These are phyloP conservation scores for Hemistola chrysoprasaria DNA, from an alignment of 2,888 invertebrate genomes.

Conservation along the genomic window DNA sequence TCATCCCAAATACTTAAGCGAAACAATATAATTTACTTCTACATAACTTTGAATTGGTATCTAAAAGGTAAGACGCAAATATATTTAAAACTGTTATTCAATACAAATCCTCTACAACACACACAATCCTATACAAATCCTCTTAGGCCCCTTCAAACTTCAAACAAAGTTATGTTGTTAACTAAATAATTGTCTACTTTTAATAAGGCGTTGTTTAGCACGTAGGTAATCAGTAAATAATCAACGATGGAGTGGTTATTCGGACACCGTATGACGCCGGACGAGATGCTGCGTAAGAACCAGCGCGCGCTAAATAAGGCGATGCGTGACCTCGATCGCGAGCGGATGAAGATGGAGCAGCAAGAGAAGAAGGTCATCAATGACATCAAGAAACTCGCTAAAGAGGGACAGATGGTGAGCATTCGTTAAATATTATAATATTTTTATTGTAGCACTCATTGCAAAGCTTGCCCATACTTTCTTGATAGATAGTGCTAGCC, in stretches of 20 bases:
- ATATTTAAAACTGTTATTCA: too few relatives aligned
- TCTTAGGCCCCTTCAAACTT: too few relatives aligned
- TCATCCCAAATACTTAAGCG: constrained; percentile 36
- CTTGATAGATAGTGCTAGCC: too few relatives aligned
- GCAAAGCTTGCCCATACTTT: too few relatives aligned
- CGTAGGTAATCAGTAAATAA: constrained; percentile 33
- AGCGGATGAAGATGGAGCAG: constrained; percentile 97
- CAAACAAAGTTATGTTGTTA: too few relatives aligned
- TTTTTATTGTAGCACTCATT: too few relatives aligned
- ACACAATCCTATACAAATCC: too few relatives aligned
- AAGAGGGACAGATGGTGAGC: constrained; percentile 98
- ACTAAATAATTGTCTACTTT: too few relatives aligned
- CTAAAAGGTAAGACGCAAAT: too few relatives aligned
- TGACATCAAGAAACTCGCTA: constrained; percentile 99
- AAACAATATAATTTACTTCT: background rate
- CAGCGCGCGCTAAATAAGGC: constrained; percentile 98
- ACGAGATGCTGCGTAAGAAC: constrained; percentile 99
- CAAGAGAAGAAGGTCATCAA: constrained; percentile 99
- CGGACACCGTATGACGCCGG: constrained; percentile 97
- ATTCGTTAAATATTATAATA: background rate
- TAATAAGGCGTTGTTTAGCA: background rate
- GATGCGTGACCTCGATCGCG: constrained; percentile 98
- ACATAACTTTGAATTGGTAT: too few relatives aligned
- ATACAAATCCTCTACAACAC: too few relatives aligned
- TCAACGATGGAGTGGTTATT: constrained; percentile 95